Percentiles rank a stretch among this genome's conserved stretches.
phyloP scores from a whole-genome alignment of 2,888 invertebrate genomes.

The Arge pagana region DNA sequence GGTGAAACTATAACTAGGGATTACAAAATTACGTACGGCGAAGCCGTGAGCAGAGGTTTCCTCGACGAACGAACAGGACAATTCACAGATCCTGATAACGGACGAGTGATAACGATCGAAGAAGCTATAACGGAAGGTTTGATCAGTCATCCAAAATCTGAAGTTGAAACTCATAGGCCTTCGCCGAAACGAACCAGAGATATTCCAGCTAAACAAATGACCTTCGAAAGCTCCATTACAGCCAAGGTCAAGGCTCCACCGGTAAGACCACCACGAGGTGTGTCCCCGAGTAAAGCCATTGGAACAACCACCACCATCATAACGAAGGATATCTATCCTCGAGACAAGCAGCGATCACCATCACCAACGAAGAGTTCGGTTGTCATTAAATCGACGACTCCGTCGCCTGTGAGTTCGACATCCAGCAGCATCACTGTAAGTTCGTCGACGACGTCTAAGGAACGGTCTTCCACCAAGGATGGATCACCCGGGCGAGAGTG shows the following conservation, averaged over 20 bases:
- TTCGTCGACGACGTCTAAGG: conserved; percentile 3
- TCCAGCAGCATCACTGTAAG: conserved; percentile 19
- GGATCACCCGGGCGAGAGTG: conserved; percentile 10
- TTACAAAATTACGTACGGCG: conserved; percentile 72
- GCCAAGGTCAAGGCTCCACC: conserved; percentile 31
- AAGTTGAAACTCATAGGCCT: conserved; percentile 40
- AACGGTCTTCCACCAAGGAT: not conserved
- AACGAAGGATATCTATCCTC: conserved; percentile 37
- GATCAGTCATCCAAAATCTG: conserved; percentile 56
- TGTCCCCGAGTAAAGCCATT: conserved; percentile 36
- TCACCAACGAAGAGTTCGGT: conserved; percentile 25
- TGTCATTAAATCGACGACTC: conserved; percentile 20
- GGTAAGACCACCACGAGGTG: conserved; percentile 19
- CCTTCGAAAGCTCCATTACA: conserved; percentile 42
- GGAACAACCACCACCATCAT: conserved; percentile 49
- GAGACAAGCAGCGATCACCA: conserved; percentile 18
- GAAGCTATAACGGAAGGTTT: conserved; percentile 78
- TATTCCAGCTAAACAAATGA: conserved; percentile 39
- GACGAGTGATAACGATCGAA: conserved; percentile 73
- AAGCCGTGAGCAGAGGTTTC: conserved; percentile 76
- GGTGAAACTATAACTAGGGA: conserved; percentile 61
- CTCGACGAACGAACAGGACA: conserved; percentile 79
- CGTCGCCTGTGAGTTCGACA: conserved; percentile 14
- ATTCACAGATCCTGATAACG: conserved; percentile 77
- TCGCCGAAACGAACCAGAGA: conserved; percentile 39